phyloP scores from a whole-genome alignment of 2,113 vertebrate genomes.

The Indri indri region DNA sequence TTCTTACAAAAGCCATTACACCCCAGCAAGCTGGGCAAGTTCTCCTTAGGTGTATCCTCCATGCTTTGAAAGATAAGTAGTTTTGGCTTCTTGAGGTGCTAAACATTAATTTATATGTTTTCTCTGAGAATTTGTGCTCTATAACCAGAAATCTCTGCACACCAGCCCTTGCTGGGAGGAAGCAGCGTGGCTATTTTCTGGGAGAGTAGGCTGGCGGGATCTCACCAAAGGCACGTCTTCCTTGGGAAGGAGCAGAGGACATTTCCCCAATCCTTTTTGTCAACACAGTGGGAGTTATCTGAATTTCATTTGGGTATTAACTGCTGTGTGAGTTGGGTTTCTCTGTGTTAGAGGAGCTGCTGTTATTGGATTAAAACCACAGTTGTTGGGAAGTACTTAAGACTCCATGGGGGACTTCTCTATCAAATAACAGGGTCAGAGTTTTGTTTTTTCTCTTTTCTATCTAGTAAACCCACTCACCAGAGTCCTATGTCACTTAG shows the following conservation, averaged over 20 bases:
- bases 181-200: background rate
- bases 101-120: background rate
- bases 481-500: conserved; percentile 11
- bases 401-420: conserved; percentile 2
- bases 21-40: background rate
- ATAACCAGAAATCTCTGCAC: background rate
- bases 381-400: conserved; percentile 24
- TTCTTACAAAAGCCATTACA: background rate
- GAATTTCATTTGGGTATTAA: conserved; percentile 71
- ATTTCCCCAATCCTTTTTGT: conserved; percentile 40
- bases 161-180: background rate
- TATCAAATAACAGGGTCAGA: background rate
- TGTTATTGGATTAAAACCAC: conserved; percentile 65
- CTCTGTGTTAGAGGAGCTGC: conserved; percentile 51
- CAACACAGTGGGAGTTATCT: conserved; percentile 57
- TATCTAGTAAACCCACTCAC: conserved; percentile 3
- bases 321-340: conserved; percentile 36
- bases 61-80: background rate
- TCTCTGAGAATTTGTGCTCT: background rate
- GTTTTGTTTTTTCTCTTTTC: background rate
- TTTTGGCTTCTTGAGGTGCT: background rate
- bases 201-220: background rate
- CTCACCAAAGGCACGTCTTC: background rate
- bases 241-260: background rate
- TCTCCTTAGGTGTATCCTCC: background rate